Base-by-base conservation (phyloP, 2,797 vertebrate genomes). In the Austrolebias charrua region DNA sequence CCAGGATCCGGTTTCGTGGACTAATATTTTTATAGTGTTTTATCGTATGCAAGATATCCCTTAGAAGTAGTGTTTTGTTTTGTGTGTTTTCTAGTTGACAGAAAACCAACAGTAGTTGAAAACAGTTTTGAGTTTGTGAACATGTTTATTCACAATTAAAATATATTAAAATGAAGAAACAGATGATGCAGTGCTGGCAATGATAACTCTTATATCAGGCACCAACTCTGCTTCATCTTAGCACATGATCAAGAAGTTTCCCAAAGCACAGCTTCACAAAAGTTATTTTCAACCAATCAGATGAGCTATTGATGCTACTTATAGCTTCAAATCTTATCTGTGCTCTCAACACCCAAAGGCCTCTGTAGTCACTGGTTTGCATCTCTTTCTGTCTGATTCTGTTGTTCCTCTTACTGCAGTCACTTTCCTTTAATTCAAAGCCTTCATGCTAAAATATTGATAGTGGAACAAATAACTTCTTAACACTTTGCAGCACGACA, bases 261-360 rank as follows among this genome's bases (percentile, higher is more conserved):
- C 78, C 82, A 83, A 77, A 73, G 66, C 71, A 62, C 67, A 49
- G 54, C 35, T 24, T 61, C 60, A 59, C 58, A 28, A 14, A 3
- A 44, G 69, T 75, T 85, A 79, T 82, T 86, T 81, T 76, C 63
- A 79, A 72, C 75, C 42, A 71, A 68, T 66, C 3, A 55, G 57
- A 73, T 18, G n/a, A 60, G 45, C 72, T 68, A 66, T 79, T 33
- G 52, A 19, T 70, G 55, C 84, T 84, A 67, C 86, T 85, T 82
- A 85, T 84, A 86, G 82, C 69, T 71, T 65, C 65, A 52, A 85
- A 88, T 90, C 88, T 91, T 83, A 89, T 89, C 86, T 50, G 48
- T 38, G 47, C 80, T 83, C 64, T 88, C 82, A 72, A 59, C 83
- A 73, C 82, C 69, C 14, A 28, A 14, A 51, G 31, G 50, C 5